These are phyloP conservation scores for Macaca mulatta DNA, from an alignment of 2,113 vertebrate species.

Conservation along the genomic window DNA sequence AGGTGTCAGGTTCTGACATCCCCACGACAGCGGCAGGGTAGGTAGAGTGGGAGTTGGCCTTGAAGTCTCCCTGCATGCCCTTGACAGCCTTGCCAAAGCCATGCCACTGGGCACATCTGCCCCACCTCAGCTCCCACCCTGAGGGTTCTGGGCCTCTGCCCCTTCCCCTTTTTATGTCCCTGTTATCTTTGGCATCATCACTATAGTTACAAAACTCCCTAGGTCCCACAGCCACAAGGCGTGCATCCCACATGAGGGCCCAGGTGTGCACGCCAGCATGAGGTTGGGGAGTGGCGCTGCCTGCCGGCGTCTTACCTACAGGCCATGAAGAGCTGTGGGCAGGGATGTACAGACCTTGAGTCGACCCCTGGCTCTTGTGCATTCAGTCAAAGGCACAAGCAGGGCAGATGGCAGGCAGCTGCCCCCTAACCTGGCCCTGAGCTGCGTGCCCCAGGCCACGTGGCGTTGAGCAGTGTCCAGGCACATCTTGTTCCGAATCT, in stretches of 20 bases:
- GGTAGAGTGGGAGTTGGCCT: too few species aligned
- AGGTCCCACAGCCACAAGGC: background rate
- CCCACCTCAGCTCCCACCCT: background rate
- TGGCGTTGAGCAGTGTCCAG: conserved; percentile 92
- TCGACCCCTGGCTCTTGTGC: conserved; percentile 92
- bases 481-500: conserved; percentile 95
- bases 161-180: background rate
- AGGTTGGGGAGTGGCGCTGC: conserved; percentile 92
- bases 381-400: conserved; percentile 94
- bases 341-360: conserved; percentile 90
- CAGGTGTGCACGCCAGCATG: fast-evolving
- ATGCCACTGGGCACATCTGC: too few species aligned
- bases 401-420: conserved; percentile 93
- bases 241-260: background rate
- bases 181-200: background rate
- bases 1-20: background rate
- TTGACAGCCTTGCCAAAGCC: background rate
- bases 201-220: background rate
- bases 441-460: conserved; percentile 90
- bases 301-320: conserved; percentile 93
- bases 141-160: background rate
- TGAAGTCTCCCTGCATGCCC: background rate
- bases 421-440: conserved; percentile 92
- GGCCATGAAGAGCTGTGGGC: conserved; percentile 92
- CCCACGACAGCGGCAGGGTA: background rate